Percentiles rank a stretch among this genome's conserved stretches.
Conservation (phyloP, 2,888 invertebrate genomes). For the Leistus spinibarbis region DNA sequence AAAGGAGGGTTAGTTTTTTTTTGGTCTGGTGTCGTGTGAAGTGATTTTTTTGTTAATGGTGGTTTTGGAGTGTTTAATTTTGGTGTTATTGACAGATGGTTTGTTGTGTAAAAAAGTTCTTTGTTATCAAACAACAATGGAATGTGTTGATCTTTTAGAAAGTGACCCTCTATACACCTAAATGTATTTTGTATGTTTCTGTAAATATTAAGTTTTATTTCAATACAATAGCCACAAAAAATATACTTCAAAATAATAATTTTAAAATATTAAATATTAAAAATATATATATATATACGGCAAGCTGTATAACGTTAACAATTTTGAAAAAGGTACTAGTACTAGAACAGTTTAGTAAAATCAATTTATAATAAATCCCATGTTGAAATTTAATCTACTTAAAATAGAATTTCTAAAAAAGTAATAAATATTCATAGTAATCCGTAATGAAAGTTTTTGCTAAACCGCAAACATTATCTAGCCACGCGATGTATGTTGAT, state of each 20-base stretch:
- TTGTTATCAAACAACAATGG: neutral
- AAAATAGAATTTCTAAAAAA: neutral
- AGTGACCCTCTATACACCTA: neutral
- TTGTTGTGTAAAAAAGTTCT: conserved; percentile 21
- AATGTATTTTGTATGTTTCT: neutral
- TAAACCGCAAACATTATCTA: conserved; percentile 13
- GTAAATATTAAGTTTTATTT: too few species aligned
- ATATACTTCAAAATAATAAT: too few species aligned
- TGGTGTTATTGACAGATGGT: conserved; percentile 45
- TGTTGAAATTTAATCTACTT: neutral
- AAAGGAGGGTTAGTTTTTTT: conserved; percentile 12
- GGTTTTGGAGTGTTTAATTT: conserved; percentile 52
- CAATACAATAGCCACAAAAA: too few species aligned
- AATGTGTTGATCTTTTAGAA: neutral
- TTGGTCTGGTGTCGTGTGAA: conserved; percentile 36
- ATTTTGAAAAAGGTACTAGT: too few species aligned
- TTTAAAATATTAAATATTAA: too few species aligned
- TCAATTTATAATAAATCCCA: neutral
- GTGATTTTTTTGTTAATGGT: conserved; percentile 50
- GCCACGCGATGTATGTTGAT: neutral
- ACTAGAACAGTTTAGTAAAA: neutral
- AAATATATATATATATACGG: too few species aligned
- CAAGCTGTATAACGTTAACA: too few species aligned
- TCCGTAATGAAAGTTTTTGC: conserved; percentile 4
- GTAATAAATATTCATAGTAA: conserved; percentile 8